These are phyloP conservation scores for Megalonaias nervosa DNA, from an alignment of 1,140 invertebrate genomes.

Conservation along the genomic window DNA sequence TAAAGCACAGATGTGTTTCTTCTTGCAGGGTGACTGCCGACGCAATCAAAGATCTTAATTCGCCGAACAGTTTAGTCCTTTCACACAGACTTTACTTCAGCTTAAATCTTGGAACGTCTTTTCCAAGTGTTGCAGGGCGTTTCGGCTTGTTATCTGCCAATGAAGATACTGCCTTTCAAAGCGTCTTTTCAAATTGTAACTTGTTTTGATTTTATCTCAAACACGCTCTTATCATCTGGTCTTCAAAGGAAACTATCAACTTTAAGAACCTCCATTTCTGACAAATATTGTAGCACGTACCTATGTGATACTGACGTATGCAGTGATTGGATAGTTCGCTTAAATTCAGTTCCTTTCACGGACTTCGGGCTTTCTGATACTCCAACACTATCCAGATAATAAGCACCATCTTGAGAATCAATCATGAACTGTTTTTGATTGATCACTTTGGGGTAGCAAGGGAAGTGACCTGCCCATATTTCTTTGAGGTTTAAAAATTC, in stretches of 20 bases:
- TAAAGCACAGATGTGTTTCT: not conserved
- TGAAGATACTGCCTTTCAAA: not conserved
- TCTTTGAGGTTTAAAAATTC: no score
- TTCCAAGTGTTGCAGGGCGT: conserved; percentile 3
- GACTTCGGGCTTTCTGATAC: not conserved
- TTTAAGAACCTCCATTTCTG: conserved; percentile 20
- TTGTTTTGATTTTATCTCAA: conserved; percentile 5
- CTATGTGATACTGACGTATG: conserved; percentile 14
- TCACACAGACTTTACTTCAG: not conserved
- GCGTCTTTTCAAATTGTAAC: conserved; percentile 7
- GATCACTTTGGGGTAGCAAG: not conserved
- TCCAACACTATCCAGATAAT: not conserved
- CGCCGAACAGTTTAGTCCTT: not conserved
- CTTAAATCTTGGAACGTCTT: not conserved
- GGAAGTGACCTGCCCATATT: no score
- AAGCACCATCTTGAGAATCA: conserved; percentile 21
- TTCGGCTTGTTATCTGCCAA: not conserved
- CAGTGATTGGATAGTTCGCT: not conserved
- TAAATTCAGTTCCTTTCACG: not conserved
- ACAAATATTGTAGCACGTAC: conserved; percentile 20
- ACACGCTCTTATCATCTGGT: no score
- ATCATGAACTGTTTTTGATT: not conserved
- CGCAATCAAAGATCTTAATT: not conserved
- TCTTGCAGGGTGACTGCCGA: not conserved
- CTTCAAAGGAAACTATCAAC: conserved; percentile 10